Conservation (phyloP, 2,113 vertebrate species). For the Ceyx melanurus region DNA sequence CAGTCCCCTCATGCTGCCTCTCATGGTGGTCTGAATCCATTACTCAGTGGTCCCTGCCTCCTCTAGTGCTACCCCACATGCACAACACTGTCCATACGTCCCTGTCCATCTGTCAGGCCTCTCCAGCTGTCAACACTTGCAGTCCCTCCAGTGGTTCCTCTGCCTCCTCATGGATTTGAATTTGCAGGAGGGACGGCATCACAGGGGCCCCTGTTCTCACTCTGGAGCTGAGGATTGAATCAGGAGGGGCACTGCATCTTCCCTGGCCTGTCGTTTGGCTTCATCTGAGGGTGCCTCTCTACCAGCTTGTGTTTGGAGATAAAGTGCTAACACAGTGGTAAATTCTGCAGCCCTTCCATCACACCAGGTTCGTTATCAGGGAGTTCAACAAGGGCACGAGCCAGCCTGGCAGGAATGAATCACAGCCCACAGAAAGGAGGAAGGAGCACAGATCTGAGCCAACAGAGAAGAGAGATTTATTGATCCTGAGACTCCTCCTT, state of each 20-base stretch:
- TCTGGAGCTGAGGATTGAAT: neutral
- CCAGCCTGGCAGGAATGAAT: conserved; percentile 9
- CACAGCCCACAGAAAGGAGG: neutral
- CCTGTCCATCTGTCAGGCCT: neutral
- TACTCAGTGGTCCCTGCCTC: accelerated
- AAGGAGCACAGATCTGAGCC: too few relatives aligned
- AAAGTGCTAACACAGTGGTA: neutral
- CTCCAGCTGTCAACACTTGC: neutral
- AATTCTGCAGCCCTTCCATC: conserved; percentile 4
- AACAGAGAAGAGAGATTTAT: neutral
- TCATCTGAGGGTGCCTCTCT: neutral
- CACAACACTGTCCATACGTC: neutral
- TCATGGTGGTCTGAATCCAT: neutral
- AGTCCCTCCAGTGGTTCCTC: neutral
- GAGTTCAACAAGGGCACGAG: neutral
- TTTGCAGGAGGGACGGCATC: neutral
- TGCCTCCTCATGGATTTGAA: neutral
- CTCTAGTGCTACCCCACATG: accelerated
- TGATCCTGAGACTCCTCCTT: neutral
- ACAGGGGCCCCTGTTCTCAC: neutral
- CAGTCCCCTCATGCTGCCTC: neutral
- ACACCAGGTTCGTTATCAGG: neutral
- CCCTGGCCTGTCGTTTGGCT: neutral
- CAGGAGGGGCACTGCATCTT: neutral
- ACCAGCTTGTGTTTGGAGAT: neutral